Evolutionary conservation across 2,113 vertebrate species (phyloP).

Genomic region (Tamias sibiricus): DNA sequence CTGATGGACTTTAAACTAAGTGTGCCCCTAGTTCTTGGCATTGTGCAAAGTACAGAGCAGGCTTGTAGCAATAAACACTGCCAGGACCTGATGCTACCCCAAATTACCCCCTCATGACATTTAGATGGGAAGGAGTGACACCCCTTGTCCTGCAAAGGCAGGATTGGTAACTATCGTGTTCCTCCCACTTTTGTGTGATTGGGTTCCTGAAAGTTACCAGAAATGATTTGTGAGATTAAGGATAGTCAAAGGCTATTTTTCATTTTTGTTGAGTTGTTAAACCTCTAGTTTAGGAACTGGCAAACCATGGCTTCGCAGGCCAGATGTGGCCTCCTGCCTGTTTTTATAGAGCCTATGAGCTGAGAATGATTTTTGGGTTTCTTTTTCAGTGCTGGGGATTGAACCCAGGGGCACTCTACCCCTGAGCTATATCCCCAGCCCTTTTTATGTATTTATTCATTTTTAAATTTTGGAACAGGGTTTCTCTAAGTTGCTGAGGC

Average conservation of each 20-base stretch:
- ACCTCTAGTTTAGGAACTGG: background rate
- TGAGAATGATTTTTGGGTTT: background rate
- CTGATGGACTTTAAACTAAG: background rate
- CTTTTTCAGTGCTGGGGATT: background rate
- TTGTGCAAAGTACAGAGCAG: background rate
- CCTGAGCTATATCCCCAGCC: too few relatives aligned
- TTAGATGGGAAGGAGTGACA: background rate
- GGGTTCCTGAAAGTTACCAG: slow-evolving; percentile 16
- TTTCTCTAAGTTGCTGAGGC: background rate
- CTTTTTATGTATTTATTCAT: background rate
- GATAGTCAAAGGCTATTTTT: background rate
- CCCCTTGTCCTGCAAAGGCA: background rate
- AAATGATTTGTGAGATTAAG: slow-evolving; percentile 22
- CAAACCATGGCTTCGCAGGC: background rate
- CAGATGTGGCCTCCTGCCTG: background rate
- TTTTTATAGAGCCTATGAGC: background rate
- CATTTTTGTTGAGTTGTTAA: background rate
- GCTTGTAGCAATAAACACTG: background rate
- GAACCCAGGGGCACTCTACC: background rate
- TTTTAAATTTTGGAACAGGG: background rate
- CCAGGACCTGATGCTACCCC: background rate
- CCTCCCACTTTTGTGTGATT: background rate
- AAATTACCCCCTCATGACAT: background rate
- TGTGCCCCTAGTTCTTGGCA: background rate
- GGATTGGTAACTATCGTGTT: background rate